These are phyloP conservation scores for Sander vitreus DNA, from an alignment of 2,113 vertebrate species.

Conservation along the genomic window DNA sequence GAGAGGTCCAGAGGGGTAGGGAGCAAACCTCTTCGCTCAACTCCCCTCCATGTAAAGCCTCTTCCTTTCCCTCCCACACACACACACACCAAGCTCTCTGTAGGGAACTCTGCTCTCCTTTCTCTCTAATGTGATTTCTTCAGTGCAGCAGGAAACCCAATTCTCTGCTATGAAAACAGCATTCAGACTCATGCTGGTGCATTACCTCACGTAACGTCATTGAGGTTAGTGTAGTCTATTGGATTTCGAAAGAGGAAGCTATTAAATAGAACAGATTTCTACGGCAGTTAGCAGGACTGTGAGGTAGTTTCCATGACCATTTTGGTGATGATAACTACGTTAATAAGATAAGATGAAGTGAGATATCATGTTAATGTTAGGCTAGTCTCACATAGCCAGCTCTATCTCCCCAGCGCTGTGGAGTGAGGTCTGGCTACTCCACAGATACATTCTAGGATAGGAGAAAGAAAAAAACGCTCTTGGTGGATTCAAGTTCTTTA, in stretches of 20 bases:
- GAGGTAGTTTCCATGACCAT: background rate
- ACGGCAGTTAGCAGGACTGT: background rate
- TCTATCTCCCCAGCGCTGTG: too few relatives aligned
- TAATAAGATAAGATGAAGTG: too few relatives aligned
- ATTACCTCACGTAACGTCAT: slow-evolving; percentile 33
- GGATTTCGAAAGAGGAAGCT: slow-evolving; percentile 34
- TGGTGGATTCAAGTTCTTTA: too few relatives aligned
- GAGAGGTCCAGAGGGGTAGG: slow-evolving; percentile 96
- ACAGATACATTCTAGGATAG: too few relatives aligned
- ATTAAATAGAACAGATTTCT: background rate
- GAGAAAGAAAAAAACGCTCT: too few relatives aligned
- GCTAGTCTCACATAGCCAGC: too few relatives aligned
- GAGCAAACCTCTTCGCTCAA: background rate
- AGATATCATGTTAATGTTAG: too few relatives aligned
- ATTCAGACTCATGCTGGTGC: slow-evolving; percentile 19
- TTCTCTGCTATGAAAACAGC: slow-evolving; percentile 49
- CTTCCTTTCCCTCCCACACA: slow-evolving; percentile 26
- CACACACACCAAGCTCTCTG: slow-evolving; percentile 34
- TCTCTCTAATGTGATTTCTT: slow-evolving; percentile 62
- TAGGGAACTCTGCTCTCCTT: slow-evolving; percentile 30
- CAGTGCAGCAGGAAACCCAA: slow-evolving; percentile 35
- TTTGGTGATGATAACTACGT: background rate
- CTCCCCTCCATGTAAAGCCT: slow-evolving; percentile 8
- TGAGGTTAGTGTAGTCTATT: slow-evolving; percentile 22
- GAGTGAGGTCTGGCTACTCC: too few relatives aligned